phyloP scores from a whole-genome alignment of 2,113 vertebrate genomes.

The Ginglymostoma cirratum region DNA sequence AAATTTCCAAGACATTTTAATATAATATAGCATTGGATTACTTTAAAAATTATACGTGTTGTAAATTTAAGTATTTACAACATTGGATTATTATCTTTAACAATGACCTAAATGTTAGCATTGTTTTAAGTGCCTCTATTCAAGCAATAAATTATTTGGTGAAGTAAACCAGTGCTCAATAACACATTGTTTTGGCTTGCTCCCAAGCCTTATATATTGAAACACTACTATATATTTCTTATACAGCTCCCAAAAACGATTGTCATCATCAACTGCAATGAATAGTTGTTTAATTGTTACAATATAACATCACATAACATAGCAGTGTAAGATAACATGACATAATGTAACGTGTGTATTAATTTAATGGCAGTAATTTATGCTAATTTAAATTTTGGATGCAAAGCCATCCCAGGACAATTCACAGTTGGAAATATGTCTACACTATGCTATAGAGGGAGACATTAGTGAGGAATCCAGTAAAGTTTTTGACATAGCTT shows the following conservation, averaged over 20 bases:
- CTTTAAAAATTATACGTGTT: background rate
- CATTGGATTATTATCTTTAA: background rate
- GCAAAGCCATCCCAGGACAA: background rate
- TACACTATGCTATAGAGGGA: background rate
- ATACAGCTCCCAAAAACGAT: no score
- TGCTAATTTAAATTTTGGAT: background rate
- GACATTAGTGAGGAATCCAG: background rate
- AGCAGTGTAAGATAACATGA: no score
- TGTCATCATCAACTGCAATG: background rate
- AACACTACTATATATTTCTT: background rate
- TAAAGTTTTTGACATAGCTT: background rate
- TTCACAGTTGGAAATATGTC: background rate
- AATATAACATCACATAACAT: background rate
- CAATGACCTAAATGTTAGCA: background rate
- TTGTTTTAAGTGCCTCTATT: background rate
- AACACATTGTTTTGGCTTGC: background rate
- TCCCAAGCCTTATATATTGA: background rate
- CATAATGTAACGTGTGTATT: no score
- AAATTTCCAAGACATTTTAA: background rate
- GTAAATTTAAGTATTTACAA: background rate
- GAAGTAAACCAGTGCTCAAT: background rate
- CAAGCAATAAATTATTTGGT: background rate
- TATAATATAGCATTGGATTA: background rate
- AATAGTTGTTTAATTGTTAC: background rate
- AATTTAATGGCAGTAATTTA: background rate